Evolutionary conservation across 1,140 invertebrate genomes (phyloP).

Genomic region (Lepidurus apus): DNA sequence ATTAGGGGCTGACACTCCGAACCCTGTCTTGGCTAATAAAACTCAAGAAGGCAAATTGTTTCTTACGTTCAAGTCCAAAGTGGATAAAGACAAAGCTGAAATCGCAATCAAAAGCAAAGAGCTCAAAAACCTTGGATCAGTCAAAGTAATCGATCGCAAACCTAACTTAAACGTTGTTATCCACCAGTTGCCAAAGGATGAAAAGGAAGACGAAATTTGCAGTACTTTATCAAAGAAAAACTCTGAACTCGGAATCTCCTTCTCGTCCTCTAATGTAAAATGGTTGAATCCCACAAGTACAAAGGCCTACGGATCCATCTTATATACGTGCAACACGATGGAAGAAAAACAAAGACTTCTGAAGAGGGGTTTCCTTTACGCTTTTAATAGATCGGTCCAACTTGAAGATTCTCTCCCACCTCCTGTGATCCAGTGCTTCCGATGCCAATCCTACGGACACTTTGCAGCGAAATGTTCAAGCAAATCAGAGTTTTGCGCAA

Average conservation of each 20-base stretch:
- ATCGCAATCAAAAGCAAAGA: background rate
- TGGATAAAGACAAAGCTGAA: conserved; percentile 20
- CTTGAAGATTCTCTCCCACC: conserved; percentile 1
- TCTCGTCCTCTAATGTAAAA: background rate
- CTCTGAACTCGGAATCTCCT: background rate
- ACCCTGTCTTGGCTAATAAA: conserved; percentile 8
- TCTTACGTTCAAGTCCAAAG: conserved; percentile 12
- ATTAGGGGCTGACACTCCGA: background rate
- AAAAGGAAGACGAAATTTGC: background rate
- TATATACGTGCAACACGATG: background rate
- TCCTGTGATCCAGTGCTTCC: background rate
- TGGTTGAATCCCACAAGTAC: background rate
- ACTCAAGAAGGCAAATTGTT: conserved; percentile 22
- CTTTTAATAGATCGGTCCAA: conserved; percentile 22
- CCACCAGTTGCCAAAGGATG: conserved; percentile 17
- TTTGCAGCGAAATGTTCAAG: background rate
- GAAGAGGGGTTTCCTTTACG: background rate
- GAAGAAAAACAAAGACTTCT: conserved; percentile 21
- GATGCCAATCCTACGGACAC: conserved; percentile 24
- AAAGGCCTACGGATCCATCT: conserved; percentile 12
- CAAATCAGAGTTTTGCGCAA: background rate
- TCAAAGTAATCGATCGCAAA: conserved; percentile 17
- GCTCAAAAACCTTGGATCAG: conserved; percentile 24
- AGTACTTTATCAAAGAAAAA: conserved; percentile 9
- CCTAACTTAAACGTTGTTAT: conserved; percentile 22